A percentile compares a stretch with the other conserved stretches of the same genome.
Evolutionary conservation across 2,797 vertebrate species (phyloP).

Genomic region (Myotis findleyi): DNA sequence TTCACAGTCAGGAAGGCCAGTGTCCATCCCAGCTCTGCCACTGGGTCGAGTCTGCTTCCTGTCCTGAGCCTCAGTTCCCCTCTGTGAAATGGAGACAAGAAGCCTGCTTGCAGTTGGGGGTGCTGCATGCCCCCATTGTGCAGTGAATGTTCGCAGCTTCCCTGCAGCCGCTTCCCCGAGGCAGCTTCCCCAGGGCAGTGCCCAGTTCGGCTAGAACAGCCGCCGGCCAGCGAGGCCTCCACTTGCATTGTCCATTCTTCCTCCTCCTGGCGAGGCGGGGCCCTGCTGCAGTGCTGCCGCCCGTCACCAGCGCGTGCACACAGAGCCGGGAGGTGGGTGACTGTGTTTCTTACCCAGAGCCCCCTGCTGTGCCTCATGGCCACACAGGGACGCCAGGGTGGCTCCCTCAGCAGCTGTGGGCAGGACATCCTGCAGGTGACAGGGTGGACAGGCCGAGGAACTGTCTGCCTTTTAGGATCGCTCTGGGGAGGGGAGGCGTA

Average conservation of each 20-base stretch:
- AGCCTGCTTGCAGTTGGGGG: not conserved
- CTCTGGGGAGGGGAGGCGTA: not conserved
- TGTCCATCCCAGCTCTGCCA: not conserved
- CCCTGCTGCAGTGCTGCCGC: not conserved
- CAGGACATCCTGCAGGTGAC: not conserved
- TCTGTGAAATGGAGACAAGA: not conserved
- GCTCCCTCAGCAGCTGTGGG: not conserved
- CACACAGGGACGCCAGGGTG: not conserved
- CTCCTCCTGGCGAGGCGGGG: accelerated
- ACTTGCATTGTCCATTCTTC: accelerated
- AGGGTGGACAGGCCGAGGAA: accelerated
- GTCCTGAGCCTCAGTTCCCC: not conserved
- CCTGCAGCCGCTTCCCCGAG: not conserved
- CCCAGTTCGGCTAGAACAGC: accelerated
- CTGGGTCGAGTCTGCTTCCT: not conserved
- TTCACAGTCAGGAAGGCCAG: not conserved
- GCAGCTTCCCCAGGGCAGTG: accelerated
- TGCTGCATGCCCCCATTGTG: too few relatives aligned
- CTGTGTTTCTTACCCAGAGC: not conserved
- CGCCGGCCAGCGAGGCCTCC: accelerated
- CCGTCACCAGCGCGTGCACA: accelerated
- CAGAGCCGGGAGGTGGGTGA: too few relatives aligned
- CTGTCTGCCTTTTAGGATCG: not conserved
- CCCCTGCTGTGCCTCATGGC: not conserved
- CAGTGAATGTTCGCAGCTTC: not conserved